Evolutionary conservation across 2,797 vertebrate genomes (phyloP).

Genomic region (Phataginus tricuspis): DNA sequence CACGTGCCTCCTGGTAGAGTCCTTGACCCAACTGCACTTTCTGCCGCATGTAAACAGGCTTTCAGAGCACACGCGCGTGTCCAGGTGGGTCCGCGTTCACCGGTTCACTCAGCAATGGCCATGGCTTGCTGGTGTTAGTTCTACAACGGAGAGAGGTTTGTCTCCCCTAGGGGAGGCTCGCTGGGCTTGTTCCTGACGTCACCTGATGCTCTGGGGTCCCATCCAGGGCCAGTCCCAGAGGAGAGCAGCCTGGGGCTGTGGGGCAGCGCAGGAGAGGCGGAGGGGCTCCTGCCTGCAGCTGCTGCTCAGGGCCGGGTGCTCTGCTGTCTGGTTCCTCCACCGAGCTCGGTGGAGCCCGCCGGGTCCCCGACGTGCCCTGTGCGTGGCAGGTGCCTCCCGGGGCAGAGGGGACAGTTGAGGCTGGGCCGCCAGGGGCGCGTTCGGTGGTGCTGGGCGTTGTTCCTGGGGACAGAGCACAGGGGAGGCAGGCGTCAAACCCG

Average conservation of each 20-base stretch:
- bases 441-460: not conserved
- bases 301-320: not conserved
- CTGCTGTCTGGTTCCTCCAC: not conserved
- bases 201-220: not conserved
- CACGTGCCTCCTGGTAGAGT: fast-evolving
- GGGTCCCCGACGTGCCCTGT: not conserved
- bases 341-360: not conserved
- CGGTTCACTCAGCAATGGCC: no score
- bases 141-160: not conserved
- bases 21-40: not conserved
- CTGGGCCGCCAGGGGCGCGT: not conserved
- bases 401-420: not conserved
- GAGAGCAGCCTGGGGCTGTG: not conserved
- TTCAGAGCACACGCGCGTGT: fast-evolving
- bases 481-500: not conserved
- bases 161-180: not conserved
- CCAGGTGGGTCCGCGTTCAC: not conserved
- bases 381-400: not conserved
- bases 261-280: not conserved
- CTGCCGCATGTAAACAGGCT: not conserved
- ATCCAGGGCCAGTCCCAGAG: not conserved
- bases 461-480: slow-evolving; percentile 57
- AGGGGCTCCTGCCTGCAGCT: not conserved
- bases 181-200: not conserved
- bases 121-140: not conserved